phyloP scores from a whole-genome alignment of 1,140 invertebrate genomes.

The Drosophila pseudoananassae region DNA sequence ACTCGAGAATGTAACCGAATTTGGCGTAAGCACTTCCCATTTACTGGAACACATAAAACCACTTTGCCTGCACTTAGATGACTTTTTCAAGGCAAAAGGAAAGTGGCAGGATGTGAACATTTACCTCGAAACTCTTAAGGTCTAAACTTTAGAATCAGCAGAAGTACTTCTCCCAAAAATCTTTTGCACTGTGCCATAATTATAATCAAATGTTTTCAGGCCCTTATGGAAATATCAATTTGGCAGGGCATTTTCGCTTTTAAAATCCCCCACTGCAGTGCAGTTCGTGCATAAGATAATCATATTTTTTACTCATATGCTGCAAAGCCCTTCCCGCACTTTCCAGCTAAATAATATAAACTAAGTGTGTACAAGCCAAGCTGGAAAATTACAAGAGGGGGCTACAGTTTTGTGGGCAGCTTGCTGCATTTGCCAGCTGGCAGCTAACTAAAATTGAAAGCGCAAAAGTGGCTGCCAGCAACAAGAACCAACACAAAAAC shows the following conservation, averaged over 20 bases:
- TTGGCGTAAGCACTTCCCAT: slow-evolving; percentile 31
- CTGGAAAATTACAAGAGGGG: slow-evolving; percentile 71
- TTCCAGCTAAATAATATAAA: slow-evolving; percentile 78
- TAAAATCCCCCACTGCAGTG: slow-evolving; percentile 52
- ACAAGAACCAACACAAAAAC: slow-evolving; percentile 15
- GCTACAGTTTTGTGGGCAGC: slow-evolving; percentile 42
- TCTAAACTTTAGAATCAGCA: not conserved
- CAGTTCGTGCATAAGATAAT: slow-evolving; percentile 69
- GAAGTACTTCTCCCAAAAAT: too few relatives aligned
- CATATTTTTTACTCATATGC: slow-evolving; percentile 63
- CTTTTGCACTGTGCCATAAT: too few relatives aligned
- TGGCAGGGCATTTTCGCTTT: slow-evolving; percentile 38
- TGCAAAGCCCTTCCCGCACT: slow-evolving; percentile 1
- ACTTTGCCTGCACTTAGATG: slow-evolving; percentile 22
- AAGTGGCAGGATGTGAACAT: not conserved
- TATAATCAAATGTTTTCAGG: not conserved
- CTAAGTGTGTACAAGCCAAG: slow-evolving; percentile 73
- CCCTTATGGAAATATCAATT: slow-evolving; percentile 36
- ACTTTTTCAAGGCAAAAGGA: not conserved
- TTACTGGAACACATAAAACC: slow-evolving; percentile 41
- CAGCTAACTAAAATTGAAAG: slow-evolving; percentile 71
- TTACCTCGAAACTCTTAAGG: not conserved
- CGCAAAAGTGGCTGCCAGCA: slow-evolving; percentile 69
- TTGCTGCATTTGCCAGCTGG: slow-evolving; percentile 66
- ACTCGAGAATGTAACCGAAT: slow-evolving; percentile 16